Evolutionary conservation across 2,797 vertebrate species (phyloP), one percentile per base, ranked within the genome.

Genomic region (Neosilurus mollespiculum): DNA sequence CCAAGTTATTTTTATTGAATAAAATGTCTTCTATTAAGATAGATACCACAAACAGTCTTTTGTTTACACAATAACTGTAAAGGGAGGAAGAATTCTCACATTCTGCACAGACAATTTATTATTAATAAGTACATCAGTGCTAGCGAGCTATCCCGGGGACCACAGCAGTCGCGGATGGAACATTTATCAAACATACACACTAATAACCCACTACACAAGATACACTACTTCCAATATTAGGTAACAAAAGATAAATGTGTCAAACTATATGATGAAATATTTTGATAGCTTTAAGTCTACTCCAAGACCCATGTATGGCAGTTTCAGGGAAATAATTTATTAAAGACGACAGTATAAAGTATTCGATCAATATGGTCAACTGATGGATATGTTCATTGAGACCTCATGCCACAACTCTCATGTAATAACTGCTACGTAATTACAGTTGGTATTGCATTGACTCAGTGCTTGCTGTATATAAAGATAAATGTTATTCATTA

Each of bases 51-150:
- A 94, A 94, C 91, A 90, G 91, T 91, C 93, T 92, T 93, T 94
- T 93, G 93, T 94, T 93, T 93, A 93, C 91, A 94, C 94, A 94
- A 94, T 94, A 94, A 94, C 93, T 92, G 92, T 90, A 92, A 92
- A 94, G 93, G 93, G 93, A 93, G 93, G 93, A 91, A 93, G 92
- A 93, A 93, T 93, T 94, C 94, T 92, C 94, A 94, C 93, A 94
- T 93, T 94, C 93, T 91, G 94, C 92, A 85, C 91, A 81, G 83
- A 92, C 94, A 95, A 95, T 95, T 94, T 95, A 95, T 95, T 95
- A 94, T 94, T 94, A 95, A 95, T 95, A 95, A 95, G 94, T 94
- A 94, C 94, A 95, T 95, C 94, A 95, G 92, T 93, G 92, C 92
- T 92, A 92, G 92, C 91, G 92, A 93, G 92, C 94, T 94, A 93